Evolutionary conservation across 53 echinoderm and acorn worm species (phyloP).

Genomic region (Luidia sarsii): DNA sequence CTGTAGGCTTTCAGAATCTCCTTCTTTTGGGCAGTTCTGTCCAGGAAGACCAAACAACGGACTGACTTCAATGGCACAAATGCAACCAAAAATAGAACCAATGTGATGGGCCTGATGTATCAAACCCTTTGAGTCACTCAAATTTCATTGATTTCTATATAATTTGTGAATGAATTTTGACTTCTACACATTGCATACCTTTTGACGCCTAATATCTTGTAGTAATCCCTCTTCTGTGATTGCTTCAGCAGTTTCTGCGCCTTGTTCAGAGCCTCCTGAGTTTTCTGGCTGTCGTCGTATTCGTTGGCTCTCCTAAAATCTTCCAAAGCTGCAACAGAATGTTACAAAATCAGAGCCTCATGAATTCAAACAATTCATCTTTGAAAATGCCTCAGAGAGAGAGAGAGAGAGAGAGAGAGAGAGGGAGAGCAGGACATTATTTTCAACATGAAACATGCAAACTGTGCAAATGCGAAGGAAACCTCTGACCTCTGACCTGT

Average conservation of each 20-base stretch:
- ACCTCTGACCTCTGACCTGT: no score
- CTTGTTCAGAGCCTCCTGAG: slow-evolving; percentile 71
- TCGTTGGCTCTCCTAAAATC: slow-evolving; percentile 88
- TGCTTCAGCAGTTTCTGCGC: slow-evolving; percentile 97
- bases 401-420: no score
- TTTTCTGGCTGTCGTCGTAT: slow-evolving; percentile 78
- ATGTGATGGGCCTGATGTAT: no score
- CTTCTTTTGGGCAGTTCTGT: slow-evolving; percentile 89
- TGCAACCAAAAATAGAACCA: no score
- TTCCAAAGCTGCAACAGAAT: slow-evolving; percentile 68
- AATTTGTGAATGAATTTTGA: not conserved
- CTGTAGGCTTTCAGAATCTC: slow-evolving; percentile 92
- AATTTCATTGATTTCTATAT: not conserved
- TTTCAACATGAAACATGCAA: no score
- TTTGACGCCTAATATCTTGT: slow-evolving; percentile 97
- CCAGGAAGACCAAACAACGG: no score
- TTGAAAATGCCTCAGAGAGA: no score
- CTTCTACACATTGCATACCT: slow-evolving; percentile 55
- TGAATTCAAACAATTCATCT: not conserved
- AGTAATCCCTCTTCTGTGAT: slow-evolving; percentile 95
- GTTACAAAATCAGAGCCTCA: no score
- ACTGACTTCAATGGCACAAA: no score
- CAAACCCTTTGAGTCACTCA: not conserved
- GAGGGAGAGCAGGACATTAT: no score
- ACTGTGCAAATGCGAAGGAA: no score